These are phyloP conservation scores for Cepaea nemoralis DNA, from an alignment of 1,140 invertebrate genomes.

Conservation along the genomic window DNA sequence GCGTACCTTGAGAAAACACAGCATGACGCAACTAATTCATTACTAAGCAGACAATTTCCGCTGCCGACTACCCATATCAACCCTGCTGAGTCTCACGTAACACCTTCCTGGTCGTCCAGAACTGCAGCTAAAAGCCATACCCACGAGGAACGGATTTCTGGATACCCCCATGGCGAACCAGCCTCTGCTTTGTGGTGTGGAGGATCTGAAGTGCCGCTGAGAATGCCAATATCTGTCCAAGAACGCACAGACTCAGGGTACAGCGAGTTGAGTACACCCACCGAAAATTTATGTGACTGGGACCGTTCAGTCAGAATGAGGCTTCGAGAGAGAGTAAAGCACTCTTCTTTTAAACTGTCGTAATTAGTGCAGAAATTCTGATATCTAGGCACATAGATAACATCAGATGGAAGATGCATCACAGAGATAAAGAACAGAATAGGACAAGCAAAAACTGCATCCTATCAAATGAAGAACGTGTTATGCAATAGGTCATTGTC, in stretches of 20 bases:
- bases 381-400: no score
- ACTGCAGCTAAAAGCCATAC: background rate
- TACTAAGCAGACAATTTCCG: background rate
- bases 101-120: background rate
- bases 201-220: background rate
- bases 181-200: background rate
- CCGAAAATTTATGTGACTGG: background rate
- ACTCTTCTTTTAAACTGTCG: background rate
- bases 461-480: no score
- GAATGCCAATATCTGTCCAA: background rate
- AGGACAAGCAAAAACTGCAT: no score
- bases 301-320: background rate
- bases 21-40: background rate
- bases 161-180: background rate
- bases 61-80: background rate
- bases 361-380: no score
- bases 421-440: no score
- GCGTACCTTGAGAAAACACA: background rate
- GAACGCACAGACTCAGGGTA: background rate
- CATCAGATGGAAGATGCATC: no score
- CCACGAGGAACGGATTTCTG: background rate
- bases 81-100: background rate
- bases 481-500: no score
- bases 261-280: background rate
- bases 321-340: background rate